A percentile compares a stretch with the other conserved stretches of the same genome.
These are phyloP conservation scores for Polyploca ridens DNA, from an alignment of 2,888 invertebrate species.

Conservation along the genomic window DNA sequence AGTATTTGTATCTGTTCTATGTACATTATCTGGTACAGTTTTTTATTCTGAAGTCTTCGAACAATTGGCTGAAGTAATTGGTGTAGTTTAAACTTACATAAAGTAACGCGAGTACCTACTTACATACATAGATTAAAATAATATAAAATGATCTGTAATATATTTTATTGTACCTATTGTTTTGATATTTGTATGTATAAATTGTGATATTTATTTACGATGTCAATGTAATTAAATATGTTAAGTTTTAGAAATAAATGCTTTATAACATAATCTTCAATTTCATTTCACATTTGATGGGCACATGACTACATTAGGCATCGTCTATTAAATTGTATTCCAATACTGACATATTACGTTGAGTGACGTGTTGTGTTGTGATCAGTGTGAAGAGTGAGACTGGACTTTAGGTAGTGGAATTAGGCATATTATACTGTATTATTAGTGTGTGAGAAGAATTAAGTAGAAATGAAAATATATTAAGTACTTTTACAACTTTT, in stretches of 20 bases:
- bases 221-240: conserved; percentile 51
- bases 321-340: no score
- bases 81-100: conserved; percentile 13
- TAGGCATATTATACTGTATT: no score
- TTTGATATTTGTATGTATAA: conserved; percentile 33
- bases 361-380: no score
- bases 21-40: conserved; percentile 28
- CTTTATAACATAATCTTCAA: background rate
- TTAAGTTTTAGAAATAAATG: conserved; percentile 67
- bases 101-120: background rate
- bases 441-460: no score
- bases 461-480: no score
- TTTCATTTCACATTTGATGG: no score
- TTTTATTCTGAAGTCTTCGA: no score
- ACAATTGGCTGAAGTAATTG: conserved; percentile 23
- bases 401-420: no score
- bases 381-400: no score
- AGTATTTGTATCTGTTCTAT: conserved; percentile 8
- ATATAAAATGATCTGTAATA: conserved; percentile 44
- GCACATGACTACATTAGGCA: no score
- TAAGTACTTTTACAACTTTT: no score
- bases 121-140: background rate
- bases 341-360: no score
- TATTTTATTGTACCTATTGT: conserved; percentile 31
- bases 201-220: conserved; percentile 56